phyloP scores from a whole-genome alignment of 2,797 vertebrate genomes.

The Atherinosoma microstoma region DNA sequence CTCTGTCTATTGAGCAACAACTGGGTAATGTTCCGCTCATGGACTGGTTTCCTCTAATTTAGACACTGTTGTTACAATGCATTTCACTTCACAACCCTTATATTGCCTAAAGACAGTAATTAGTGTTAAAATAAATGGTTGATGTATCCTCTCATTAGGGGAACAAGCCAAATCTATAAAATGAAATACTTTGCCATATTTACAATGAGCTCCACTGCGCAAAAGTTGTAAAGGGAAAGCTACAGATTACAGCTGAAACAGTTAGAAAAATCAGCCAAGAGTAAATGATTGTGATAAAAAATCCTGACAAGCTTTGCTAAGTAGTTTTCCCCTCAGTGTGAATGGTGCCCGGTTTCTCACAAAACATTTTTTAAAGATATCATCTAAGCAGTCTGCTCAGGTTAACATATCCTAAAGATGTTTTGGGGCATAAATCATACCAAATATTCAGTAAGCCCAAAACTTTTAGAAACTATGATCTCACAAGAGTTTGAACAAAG shows the following conservation, averaged over 20 bases:
- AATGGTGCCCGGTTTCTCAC: conserved; percentile 23
- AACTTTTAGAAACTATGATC: neutral
- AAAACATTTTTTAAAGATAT: conserved; percentile 21
- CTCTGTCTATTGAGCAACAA: conserved; percentile 26
- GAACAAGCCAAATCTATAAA: conserved; percentile 59
- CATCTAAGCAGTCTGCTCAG: neutral
- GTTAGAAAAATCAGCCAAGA: conserved; percentile 30
- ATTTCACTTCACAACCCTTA: conserved; percentile 52
- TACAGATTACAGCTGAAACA: conserved; percentile 28
- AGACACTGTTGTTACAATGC: conserved; percentile 29
- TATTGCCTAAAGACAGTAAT: conserved; percentile 67
- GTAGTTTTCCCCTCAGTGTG: conserved; percentile 18
- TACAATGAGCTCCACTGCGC: conserved; percentile 24
- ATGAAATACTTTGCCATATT: conserved; percentile 46
- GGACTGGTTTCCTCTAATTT: conserved; percentile 26
- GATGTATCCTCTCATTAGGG: conserved; percentile 57
- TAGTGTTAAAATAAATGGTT: conserved; percentile 61
- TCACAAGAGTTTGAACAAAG: neutral
- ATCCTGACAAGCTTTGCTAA: conserved; percentile 33
- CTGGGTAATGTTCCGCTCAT: conserved; percentile 34
- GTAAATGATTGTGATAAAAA: conserved; percentile 35
- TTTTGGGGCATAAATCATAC: no score
- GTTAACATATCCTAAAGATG: conserved; percentile 5
- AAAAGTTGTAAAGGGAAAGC: conserved; percentile 11
- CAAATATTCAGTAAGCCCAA: neutral